A percentile compares a stretch with the other conserved stretches of the same genome.
Conservation (phyloP, 2,797 vertebrate genomes). For the Tokudaia muenninki region DNA sequence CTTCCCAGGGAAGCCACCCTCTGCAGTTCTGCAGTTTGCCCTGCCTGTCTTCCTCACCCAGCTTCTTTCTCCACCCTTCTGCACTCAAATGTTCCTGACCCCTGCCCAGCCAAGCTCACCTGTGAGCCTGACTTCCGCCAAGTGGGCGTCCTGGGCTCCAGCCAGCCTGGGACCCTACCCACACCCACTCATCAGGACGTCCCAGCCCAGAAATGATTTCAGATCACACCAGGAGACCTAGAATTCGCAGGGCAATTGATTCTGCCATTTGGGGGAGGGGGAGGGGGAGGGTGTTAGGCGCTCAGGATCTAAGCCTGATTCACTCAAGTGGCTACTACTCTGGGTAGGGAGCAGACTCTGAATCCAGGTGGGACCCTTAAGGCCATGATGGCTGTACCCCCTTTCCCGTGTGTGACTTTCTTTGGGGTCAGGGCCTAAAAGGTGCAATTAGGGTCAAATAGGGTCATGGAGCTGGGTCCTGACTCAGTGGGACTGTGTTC, state of each 20-base stretch:
- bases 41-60: neutral
- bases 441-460: neutral
- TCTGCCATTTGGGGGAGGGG: neutral
- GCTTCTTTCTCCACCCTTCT: neutral
- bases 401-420: neutral
- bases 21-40: neutral
- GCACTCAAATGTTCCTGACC: neutral
- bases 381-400: neutral
- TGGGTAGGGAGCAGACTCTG: too few relatives aligned
- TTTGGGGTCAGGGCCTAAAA: neutral
- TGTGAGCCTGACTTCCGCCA: neutral
- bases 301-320: neutral
- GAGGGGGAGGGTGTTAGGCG: neutral
- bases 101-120: neutral
- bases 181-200: neutral
- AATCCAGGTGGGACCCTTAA: too few relatives aligned
- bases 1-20: neutral
- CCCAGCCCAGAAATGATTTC: neutral
- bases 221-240: neutral
- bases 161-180: neutral
- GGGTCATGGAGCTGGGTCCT: too few relatives aligned
- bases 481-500: accelerated
- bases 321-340: neutral
- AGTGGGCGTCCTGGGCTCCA: neutral
- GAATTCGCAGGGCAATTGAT: too few relatives aligned